Evolutionary conservation across 1,140 invertebrate species (phyloP).

Genomic region (Drosophila carrolli): DNA sequence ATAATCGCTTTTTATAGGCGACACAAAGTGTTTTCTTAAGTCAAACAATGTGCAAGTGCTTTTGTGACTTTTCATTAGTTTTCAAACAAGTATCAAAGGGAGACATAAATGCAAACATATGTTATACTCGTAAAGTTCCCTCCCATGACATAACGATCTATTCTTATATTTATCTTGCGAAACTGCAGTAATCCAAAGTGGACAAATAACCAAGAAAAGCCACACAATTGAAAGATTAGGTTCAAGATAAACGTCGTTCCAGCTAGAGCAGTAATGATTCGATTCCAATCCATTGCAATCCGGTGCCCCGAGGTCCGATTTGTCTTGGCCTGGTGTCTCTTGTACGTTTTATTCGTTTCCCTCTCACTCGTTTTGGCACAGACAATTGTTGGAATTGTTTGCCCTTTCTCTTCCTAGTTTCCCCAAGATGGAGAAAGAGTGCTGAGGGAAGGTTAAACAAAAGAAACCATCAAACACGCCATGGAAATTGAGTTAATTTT

Average conservation of each 20-base stretch:
- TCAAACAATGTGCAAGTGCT: slow-evolving; percentile 2
- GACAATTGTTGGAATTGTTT: slow-evolving; percentile 29
- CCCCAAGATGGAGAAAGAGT: not conserved
- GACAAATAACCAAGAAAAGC: slow-evolving; percentile 49
- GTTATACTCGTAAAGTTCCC: slow-evolving; percentile 16
- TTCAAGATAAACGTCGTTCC: slow-evolving; percentile 27
- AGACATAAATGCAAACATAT: slow-evolving; percentile 23
- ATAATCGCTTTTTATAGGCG: not conserved
- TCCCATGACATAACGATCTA: slow-evolving; percentile 16
- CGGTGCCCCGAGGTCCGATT: slow-evolving; percentile 40
- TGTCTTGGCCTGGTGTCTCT: slow-evolving; percentile 27
- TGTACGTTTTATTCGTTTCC: slow-evolving; percentile 23
- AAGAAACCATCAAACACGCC: slow-evolving; percentile 42
- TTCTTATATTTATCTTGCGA: slow-evolving; percentile 50
- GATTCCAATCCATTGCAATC: slow-evolving; percentile 35
- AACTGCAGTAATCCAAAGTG: slow-evolving; percentile 35
- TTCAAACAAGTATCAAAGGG: slow-evolving; percentile 17
- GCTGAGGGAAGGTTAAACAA: slow-evolving; percentile 4
- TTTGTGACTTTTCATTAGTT: slow-evolving; percentile 5
- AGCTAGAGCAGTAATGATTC: slow-evolving; percentile 35
- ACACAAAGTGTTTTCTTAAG: slow-evolving; percentile 13
- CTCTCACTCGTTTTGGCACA: slow-evolving; percentile 13
- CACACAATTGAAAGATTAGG: slow-evolving; percentile 55
- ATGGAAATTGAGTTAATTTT: slow-evolving; percentile 55
- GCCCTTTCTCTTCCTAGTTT: slow-evolving; percentile 56